A percentile compares a stretch with the other conserved stretches of the same genome.
These are phyloP conservation scores for Dysmachus trigonus DNA, from an alignment of 2,888 invertebrate genomes.

Conservation along the genomic window DNA sequence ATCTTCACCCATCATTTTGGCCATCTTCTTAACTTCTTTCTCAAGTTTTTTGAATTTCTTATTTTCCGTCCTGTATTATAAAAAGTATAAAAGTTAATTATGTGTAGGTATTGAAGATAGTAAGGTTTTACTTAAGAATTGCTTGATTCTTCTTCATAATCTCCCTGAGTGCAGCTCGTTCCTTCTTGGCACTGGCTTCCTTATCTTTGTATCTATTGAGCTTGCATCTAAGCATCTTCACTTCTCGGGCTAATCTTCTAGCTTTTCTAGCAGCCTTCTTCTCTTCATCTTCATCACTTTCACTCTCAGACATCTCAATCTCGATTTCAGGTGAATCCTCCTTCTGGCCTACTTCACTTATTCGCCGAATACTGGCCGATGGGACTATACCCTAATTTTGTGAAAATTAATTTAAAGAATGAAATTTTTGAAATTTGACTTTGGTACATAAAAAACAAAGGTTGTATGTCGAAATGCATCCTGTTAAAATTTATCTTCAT, in stretches of 20 bases:
- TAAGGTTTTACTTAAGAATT: constrained; percentile 70
- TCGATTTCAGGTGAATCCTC: constrained; percentile 72
- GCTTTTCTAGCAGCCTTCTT: constrained; percentile 74
- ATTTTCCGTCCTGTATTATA: constrained; percentile 72
- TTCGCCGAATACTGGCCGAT: constrained; percentile 58
- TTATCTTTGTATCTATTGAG: constrained; percentile 70
- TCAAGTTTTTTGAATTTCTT: constrained; percentile 83
- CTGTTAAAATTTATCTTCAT: background rate
- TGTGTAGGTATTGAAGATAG: background rate
- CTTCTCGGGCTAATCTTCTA: constrained; percentile 69
- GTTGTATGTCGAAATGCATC: background rate
- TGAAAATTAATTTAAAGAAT: background rate
- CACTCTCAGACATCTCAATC: constrained; percentile 70
- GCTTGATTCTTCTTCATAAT: constrained; percentile 84
- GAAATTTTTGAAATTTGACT: background rate
- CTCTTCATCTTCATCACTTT: constrained; percentile 74
- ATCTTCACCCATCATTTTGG: constrained; percentile 78
- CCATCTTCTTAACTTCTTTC: constrained; percentile 92
- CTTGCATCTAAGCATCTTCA: constrained; percentile 64
- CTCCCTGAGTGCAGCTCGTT: constrained; percentile 79
- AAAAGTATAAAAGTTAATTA: background rate
- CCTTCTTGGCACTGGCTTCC: constrained; percentile 77
- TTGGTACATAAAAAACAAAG: background rate
- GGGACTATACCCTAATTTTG: constrained; percentile 47
- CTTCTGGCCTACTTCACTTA: constrained; percentile 62